phyloP scores from a whole-genome alignment of 1,140 invertebrate species.

The Aphidius ervi region DNA sequence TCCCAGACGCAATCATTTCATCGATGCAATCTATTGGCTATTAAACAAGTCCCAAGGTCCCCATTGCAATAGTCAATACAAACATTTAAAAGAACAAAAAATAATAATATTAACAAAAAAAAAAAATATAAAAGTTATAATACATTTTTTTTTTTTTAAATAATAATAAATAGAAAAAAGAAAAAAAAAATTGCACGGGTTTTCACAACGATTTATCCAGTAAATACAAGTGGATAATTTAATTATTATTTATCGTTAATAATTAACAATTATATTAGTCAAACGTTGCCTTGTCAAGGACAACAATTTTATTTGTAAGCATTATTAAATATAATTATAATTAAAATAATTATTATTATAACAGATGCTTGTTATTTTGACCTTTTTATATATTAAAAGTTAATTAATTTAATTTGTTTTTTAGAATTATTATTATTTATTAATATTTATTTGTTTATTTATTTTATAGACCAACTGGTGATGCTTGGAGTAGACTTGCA shows the following conservation, averaged over 20 bases:
- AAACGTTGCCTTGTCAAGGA: slow-evolving; percentile 44
- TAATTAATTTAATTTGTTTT: too few species aligned
- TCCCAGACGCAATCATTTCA: slow-evolving; percentile 29
- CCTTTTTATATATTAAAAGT: too few species aligned
- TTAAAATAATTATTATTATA: not conserved
- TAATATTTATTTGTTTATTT: not conserved
- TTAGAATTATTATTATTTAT: too few species aligned
- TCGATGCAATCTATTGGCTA: slow-evolving; percentile 45
- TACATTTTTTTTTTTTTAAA: not conserved
- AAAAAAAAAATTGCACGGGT: slow-evolving; percentile 24
- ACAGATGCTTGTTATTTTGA: not conserved
- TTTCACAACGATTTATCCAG: slow-evolving; percentile 32
- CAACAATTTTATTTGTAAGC: slow-evolving; percentile 22
- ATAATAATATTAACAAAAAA: too few species aligned
- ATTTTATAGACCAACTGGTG: slow-evolving; percentile 62
- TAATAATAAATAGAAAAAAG: not conserved
- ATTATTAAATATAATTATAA: slow-evolving; percentile 11
- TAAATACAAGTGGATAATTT: slow-evolving; percentile 41
- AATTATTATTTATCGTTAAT: slow-evolving; percentile 48
- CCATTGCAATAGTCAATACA: slow-evolving; percentile 14
- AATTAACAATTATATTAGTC: slow-evolving; percentile 46
- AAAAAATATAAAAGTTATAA: too few species aligned
- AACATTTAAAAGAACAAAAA: too few species aligned
- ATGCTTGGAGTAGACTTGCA: slow-evolving; percentile 75
- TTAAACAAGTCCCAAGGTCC: slow-evolving; percentile 45